Evolutionary conservation across 2,888 invertebrate species (phyloP), one percentile per base, ranked within the genome.

Genomic region (Lasioglossum figueresi): DNA sequence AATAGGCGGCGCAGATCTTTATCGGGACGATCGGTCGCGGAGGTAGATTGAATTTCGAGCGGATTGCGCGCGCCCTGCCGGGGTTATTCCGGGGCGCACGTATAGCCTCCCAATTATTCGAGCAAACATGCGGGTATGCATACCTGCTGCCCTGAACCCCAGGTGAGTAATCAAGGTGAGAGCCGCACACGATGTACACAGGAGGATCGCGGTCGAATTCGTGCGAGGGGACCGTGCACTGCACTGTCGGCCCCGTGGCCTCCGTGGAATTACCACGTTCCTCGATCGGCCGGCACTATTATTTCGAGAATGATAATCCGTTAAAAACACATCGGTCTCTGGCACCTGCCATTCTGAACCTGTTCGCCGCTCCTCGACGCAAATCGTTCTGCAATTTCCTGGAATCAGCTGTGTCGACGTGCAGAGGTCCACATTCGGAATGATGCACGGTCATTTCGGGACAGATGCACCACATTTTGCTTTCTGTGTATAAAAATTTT

Each of bases 101-200:
- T 84, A 86, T 89, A 89, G 86, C 88, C 79, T 90, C 82, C 89
- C 90, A 91, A 91, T 91, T 91, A 91, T 91, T 91, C 91, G 91
- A 84, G 88, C 90, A 91, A 91, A 91, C 91, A 91, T 89, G 90
- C 90, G 90, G 90, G 90, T 89, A 89, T 89, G 90, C 90, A 90
- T 90, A 90, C 89, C 91, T 88, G 89, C 85, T 87, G 77, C 80
- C 81, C 85, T 76, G 89, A 88, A 90, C 88, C 90, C 90, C 91
- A 90, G 90, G 90, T 90, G 90, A 90, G 90, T 90, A 90, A 90
- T 91, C 90, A 90, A 90, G 91, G 88, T 90, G 90, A 90, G 90
- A 91, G 91, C 82, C 76, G 80, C 68, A 75, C 80, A 68, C 84
- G 80, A 85, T 90, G 86, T 83, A 87, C 88, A 85, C 86, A 79